Conservation (phyloP, 2,888 invertebrate species). For the Calliphora vomitoria region DNA sequence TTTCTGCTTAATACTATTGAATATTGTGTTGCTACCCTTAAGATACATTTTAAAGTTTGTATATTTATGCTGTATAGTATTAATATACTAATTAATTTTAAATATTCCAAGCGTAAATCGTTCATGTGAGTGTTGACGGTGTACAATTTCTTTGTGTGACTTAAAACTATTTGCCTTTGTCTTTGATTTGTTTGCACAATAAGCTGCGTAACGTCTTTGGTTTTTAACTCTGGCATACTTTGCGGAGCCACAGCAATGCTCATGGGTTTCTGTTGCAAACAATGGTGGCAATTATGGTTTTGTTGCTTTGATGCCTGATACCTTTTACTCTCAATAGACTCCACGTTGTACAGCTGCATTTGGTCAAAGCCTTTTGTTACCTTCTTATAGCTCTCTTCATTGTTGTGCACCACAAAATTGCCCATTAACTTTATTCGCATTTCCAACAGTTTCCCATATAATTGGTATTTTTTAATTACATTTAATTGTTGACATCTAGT, state of each 20-base stretch:
- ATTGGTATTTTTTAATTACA: background rate
- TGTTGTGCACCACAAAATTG: background rate
- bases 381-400: background rate
- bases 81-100: constrained; percentile 43
- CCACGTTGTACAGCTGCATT: background rate
- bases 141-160: constrained; percentile 12
- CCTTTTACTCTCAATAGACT: constrained; percentile 3
- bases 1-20: constrained; percentile 28
- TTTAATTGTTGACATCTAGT: constrained; percentile 35
- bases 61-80: constrained; percentile 15
- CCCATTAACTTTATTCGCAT: constrained; percentile 6
- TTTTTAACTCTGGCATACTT: background rate
- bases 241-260: background rate
- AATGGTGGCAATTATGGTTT: constrained; percentile 42
- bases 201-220: background rate
- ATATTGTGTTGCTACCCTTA: constrained; percentile 8
- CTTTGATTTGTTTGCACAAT: background rate
- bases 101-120: constrained; percentile 31
- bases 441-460: constrained; percentile 13
- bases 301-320: constrained; percentile 12
- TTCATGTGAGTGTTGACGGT: background rate
- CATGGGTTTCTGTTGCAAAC: constrained; percentile 54
- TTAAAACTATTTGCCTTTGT: background rate
- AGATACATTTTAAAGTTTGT: constrained; percentile 25
- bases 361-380: constrained; percentile 20